Percentiles rank a stretch among this genome's conserved stretches.
phyloP scores from a whole-genome alignment of 2,113 vertebrate genomes.

The Solea solea region DNA sequence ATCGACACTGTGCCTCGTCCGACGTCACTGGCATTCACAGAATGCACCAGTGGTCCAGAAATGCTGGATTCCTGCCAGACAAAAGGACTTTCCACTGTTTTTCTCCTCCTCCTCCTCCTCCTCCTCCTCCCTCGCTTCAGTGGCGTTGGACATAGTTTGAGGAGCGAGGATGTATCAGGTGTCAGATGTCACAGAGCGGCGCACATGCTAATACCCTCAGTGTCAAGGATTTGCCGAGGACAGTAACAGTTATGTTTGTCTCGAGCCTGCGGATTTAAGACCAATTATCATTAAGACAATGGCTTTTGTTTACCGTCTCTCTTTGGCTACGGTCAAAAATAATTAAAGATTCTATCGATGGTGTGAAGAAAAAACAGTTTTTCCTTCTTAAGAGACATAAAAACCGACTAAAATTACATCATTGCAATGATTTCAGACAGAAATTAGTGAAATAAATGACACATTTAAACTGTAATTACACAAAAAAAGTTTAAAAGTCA shows the following conservation, averaged over 20 bases:
- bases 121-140: constrained; percentile 4
- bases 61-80: constrained; percentile 57
- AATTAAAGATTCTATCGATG: too few relatives aligned
- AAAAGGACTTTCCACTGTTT: constrained; percentile 56
- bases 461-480: too few relatives aligned
- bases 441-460: too few relatives aligned
- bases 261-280: constrained; percentile 26
- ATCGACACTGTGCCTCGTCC: constrained; percentile 49
- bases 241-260: constrained; percentile 25
- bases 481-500: too few relatives aligned
- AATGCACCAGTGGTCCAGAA: constrained; percentile 54
- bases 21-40: constrained; percentile 61
- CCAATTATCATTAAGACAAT: constrained; percentile 21
- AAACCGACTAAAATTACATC: too few relatives aligned
- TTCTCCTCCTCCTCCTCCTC: neutral
- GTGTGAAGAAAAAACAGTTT: too few relatives aligned
- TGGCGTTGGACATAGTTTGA: constrained; percentile 24
- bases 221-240: constrained; percentile 51
- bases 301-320: neutral
- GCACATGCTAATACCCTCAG: constrained; percentile 53
- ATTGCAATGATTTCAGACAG: too few relatives aligned
- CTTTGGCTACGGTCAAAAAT: too few relatives aligned
- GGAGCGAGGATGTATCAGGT: constrained; percentile 27
- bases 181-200: constrained; percentile 52
- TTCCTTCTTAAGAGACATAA: too few relatives aligned